Evolutionary conservation across 2,797 vertebrate genomes (phyloP).

Genomic region (Poeciliopsis presidionis): DNA sequence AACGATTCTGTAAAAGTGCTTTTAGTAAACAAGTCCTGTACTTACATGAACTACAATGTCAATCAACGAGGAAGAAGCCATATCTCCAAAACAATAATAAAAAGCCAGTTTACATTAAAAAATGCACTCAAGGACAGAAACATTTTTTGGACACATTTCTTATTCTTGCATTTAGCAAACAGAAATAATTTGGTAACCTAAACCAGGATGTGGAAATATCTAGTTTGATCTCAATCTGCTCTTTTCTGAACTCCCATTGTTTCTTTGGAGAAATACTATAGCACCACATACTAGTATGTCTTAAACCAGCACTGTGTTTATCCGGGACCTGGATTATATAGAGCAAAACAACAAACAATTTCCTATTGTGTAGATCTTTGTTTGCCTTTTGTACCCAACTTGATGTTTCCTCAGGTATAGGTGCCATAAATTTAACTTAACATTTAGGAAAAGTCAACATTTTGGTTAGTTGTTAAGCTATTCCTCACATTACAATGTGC

Average conservation of each 20-base stretch:
- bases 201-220: background rate
- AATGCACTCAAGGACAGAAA: background rate
- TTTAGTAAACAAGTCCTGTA: background rate
- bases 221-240: background rate
- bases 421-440: background rate
- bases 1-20: background rate
- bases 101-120: background rate
- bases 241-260: too few species aligned
- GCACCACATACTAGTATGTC: background rate
- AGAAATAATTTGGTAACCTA: background rate
- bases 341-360: background rate
- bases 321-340: background rate
- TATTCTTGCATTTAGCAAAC: background rate
- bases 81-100: background rate
- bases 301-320: background rate
- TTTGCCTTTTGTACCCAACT: background rate
- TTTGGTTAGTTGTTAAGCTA: background rate
- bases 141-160: background rate
- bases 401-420: conserved; percentile 4
- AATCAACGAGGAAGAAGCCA: background rate
- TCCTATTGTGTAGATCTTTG: background rate
- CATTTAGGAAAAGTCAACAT: background rate
- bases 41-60: background rate
- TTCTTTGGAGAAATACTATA: background rate
- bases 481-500: background rate